Evolutionary conservation across 2,888 invertebrate species (phyloP), one percentile per base, ranked within the genome.

Genomic region (Adela reaumurella): DNA sequence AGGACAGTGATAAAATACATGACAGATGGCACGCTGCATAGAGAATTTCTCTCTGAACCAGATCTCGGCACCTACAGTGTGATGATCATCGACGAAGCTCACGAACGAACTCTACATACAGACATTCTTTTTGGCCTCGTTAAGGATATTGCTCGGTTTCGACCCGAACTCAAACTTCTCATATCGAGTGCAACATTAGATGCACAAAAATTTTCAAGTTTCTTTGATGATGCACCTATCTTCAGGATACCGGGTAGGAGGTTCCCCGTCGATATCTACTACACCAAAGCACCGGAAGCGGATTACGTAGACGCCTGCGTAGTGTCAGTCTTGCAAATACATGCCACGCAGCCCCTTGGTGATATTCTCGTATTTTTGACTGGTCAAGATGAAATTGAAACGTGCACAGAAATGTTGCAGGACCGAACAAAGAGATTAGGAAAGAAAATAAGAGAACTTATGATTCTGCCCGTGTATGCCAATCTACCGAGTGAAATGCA

Each of bases 21-120:
- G 98, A 99, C 99, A 24, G 99, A 99, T 73, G 99, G 99, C 61
- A 99, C 98, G 62, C 72, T 99, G 43, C 91, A 99, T 55, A 81
- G 99, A 61, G 99, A 99, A 74, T 99, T 99, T 68, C 82, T 99
- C 2, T 92, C 94, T 43, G 98, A 99, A 69, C 99, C 99, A 1
- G 97, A 97, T 78, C 79, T 99, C 50, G 90, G 89, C 43, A 89
- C 94, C 2, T 99, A 99, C 70, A 96, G 94, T 78, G 97, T 97
- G 0, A 93, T 99, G 90, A 99, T 99, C 51, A 96, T 99, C 63
- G 99, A 99, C 69, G 99, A 99, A 79, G 99, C 99, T 53, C 99
- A 99, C 74, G 99, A 99, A 69, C 81, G 99, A 43, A 99, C 99
- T 0, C 79, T 99, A 2, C 98, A 99, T 64, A 99, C 99, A 1